phyloP scores from a whole-genome alignment of 2,888 invertebrate species.

The Erebia epiphron region DNA sequence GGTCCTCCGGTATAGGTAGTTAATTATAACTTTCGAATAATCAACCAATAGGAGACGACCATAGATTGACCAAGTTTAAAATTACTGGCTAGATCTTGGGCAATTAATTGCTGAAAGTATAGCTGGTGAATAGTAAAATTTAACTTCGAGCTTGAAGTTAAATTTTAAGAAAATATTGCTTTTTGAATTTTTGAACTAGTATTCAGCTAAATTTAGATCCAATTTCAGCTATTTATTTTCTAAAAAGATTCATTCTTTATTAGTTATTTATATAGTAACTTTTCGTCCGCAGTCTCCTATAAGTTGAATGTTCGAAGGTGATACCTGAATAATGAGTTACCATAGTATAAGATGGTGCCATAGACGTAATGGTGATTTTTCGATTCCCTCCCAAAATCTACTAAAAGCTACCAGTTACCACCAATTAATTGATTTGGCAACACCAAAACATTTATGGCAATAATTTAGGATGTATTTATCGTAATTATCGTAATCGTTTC shows the following conservation, averaged over 20 bases:
- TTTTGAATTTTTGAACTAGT: too few species aligned
- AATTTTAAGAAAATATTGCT: too few species aligned
- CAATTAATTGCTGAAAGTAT: background rate
- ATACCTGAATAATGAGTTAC: constrained; percentile 71
- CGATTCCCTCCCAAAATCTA: constrained; percentile 22
- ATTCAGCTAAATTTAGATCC: too few species aligned
- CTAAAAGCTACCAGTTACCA: constrained; percentile 23
- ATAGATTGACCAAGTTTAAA: background rate
- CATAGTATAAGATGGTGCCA: constrained; percentile 79
- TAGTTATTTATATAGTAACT: background rate
- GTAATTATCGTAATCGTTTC: background rate
- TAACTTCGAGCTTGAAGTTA: too few species aligned
- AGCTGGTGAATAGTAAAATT: background rate
- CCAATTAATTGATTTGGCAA: constrained; percentile 22
- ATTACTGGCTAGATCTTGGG: background rate
- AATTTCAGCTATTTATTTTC: too few species aligned
- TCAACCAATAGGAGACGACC: constrained; percentile 4
- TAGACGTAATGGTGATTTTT: constrained; percentile 53
- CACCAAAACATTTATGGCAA: constrained; percentile 27
- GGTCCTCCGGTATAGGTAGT: constrained; percentile 40
- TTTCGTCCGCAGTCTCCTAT: background rate
- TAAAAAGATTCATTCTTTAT: background rate
- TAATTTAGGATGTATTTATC: constrained; percentile 16
- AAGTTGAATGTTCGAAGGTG: constrained; percentile 23
- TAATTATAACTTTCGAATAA: constrained; percentile 16